Percentiles rank a stretch among this genome's conserved stretches.
These are phyloP conservation scores for Enteromius paludinosus DNA, from an alignment of 2,797 vertebrate genomes.

Conservation along the genomic window DNA sequence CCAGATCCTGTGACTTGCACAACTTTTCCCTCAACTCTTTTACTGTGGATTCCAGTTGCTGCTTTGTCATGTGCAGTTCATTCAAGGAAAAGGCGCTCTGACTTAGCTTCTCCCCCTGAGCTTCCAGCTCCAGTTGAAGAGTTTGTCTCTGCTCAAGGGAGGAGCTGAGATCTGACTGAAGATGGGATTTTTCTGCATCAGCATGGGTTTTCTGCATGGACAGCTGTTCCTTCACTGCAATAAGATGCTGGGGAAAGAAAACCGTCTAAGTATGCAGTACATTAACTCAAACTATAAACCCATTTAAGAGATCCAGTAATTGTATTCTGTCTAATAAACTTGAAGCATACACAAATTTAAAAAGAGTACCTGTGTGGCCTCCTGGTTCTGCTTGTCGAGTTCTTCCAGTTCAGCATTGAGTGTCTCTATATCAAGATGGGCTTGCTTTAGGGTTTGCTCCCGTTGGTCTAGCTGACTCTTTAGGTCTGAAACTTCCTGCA, in stretches of 20 bases:
- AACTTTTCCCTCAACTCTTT: constrained; percentile 84
- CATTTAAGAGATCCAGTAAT: neutral
- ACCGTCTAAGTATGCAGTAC: constrained; percentile 17
- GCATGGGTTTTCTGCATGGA: constrained; percentile 81
- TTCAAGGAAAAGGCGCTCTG: constrained; percentile 85
- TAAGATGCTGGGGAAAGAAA: constrained; percentile 84
- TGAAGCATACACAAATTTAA: neutral
- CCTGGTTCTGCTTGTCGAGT: constrained; percentile 93
- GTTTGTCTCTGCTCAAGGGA: constrained; percentile 79
- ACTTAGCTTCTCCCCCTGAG: constrained; percentile 82
- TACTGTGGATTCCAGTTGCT: constrained; percentile 81
- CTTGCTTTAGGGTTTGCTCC: constrained; percentile 79
- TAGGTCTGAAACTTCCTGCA: constrained; percentile 76
- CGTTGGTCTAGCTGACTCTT: constrained; percentile 81
- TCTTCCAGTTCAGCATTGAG: constrained; percentile 89
- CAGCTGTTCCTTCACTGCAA: constrained; percentile 90
- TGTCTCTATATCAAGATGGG: constrained; percentile 82
- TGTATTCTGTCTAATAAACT: neutral
- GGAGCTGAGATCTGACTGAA: constrained; percentile 78
- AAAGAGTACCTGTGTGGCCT: constrained; percentile 88
- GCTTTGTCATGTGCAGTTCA: constrained; percentile 85
- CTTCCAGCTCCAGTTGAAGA: constrained; percentile 78
- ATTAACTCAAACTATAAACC: neutral
- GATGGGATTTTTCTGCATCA: constrained; percentile 71
- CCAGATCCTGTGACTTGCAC: constrained; percentile 76